A percentile compares a stretch with the other conserved stretches of the same genome.
Evolutionary conservation across 2,113 vertebrate species (phyloP).

Genomic region (Gracilinanus agilis): DNA sequence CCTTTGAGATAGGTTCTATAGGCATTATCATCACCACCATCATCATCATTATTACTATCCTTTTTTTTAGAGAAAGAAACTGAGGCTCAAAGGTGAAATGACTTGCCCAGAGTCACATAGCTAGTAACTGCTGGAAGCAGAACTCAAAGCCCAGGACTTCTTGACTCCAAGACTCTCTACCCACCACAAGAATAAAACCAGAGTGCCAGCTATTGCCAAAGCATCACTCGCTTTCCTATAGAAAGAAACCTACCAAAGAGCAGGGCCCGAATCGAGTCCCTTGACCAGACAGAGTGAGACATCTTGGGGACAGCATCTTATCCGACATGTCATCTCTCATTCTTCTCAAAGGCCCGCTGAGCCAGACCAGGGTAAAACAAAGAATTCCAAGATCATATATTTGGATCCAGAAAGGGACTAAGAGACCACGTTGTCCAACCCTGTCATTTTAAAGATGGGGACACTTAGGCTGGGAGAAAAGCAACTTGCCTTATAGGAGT

Average conservation of each 20-base stretch:
- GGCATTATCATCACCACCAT: neutral
- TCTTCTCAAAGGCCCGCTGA: constrained; percentile 22
- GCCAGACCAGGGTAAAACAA: constrained; percentile 5
- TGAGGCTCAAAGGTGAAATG: neutral
- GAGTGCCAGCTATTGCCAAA: constrained; percentile 33
- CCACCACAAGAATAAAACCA: constrained; percentile 15
- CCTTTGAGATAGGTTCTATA: neutral
- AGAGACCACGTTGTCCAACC: neutral
- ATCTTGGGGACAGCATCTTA: constrained; percentile 37
- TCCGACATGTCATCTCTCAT: neutral
- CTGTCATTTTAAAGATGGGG: neutral
- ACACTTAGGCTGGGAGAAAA: neutral
- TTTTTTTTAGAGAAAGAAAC: neutral
- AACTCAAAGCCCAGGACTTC: neutral
- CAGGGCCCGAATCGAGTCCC: constrained; percentile 19
- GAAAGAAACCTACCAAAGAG: constrained; percentile 26
- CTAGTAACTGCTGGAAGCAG: neutral
- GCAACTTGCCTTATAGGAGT: constrained; percentile 42
- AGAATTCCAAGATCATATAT: constrained; percentile 15
- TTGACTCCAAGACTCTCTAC: neutral
- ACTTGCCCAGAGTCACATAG: neutral
- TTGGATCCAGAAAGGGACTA: neutral
- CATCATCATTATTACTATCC: neutral
- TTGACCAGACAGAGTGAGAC: neutral
- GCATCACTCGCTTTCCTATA: neutral